Evolutionary conservation across 2,113 vertebrate genomes (phyloP), one percentile per base, ranked within the genome.

Genomic region (Zeus faber): DNA sequence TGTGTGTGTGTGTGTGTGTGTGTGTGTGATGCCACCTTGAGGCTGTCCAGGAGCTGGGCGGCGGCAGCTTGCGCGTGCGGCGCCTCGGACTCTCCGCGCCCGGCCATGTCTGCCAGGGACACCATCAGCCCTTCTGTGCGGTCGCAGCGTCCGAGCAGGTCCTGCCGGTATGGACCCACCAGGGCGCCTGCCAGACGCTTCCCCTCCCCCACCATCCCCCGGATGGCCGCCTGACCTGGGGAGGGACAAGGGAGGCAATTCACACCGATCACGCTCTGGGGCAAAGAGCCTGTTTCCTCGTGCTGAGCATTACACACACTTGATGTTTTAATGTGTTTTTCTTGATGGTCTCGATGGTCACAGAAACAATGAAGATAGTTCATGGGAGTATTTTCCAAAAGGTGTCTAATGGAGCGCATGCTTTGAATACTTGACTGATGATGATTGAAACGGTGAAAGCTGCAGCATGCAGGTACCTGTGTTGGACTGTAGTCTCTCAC

Each of bases 201-300:
- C 3, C 97, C 97, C 76, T 99, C 97, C 1, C 95, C 96, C 11
- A 98, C 93, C 84, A 99, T 91, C 2, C 93, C 95, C 21, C 96
- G 91, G 75, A 99, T 95, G 18, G 96, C 96, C 43, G 96, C 97
- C 85, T 98, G 96, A 74, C 97, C 97, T 99, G 62, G 17, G 53
- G 57, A 48, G 6, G 33, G 20, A 46, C 6, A 6, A 22, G 18
- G 11, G 70, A 6, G 11, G 40, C 61, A 25, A 56, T 17, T 49
- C 11, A 25, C 22, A 40, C 31, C n/a, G 29, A 35, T 3, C 33
- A 41, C 51, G 33, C 33, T 33, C n/a, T 21, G 21, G 48, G 6
- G 29, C 14, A 29, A 24, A 27, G 2, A 7, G 2, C 23, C 21
- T 21, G 5, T 24, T 3, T 24, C 21, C 44, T 25, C n/a, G 44